These are phyloP conservation scores for Microhierax caerulescens DNA, from an alignment of 2,797 vertebrate species.

Conservation along the genomic window DNA sequence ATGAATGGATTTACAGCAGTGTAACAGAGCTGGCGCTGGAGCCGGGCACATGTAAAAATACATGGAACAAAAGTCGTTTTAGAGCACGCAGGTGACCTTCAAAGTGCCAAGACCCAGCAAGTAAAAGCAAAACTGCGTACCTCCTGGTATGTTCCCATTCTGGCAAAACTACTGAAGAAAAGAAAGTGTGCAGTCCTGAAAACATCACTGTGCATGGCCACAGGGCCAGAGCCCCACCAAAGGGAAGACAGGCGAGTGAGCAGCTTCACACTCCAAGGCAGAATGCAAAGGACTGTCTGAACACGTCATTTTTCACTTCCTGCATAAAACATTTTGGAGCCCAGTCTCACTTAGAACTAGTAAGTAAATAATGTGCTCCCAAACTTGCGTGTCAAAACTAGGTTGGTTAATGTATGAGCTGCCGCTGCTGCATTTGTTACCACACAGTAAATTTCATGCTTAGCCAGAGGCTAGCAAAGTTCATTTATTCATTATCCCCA, in stretches of 20 bases:
- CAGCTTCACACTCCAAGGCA: not conserved
- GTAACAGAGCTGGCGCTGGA: not conserved
- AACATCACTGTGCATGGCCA: rapidly evolving
- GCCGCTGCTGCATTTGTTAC: conserved; percentile 16
- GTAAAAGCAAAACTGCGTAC: not conserved
- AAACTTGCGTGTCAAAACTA: not conserved
- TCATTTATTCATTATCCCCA: conserved; percentile 43
- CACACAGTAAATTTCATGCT: conserved; percentile 21
- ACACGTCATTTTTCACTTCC: not conserved
- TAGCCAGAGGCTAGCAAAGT: conserved; percentile 42
- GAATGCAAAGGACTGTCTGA: not conserved
- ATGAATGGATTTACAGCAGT: conserved; percentile 5
- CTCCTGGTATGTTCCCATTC: not conserved
- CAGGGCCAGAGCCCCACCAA: not conserved
- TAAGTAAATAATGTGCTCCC: conserved; percentile 14
- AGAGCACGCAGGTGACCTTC: not conserved
- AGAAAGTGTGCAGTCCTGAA: not conserved
- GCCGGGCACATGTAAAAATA: not conserved
- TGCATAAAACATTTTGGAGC: not conserved
- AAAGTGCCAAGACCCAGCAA: not conserved
- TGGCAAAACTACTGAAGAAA: not conserved
- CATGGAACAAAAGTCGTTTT: not conserved
- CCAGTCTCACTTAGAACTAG: not conserved
- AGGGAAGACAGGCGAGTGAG: not conserved
- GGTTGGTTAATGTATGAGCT: not conserved